Evolutionary conservation across 2,113 vertebrate species (phyloP).

Genomic region (Chunga burmeisteri): DNA sequence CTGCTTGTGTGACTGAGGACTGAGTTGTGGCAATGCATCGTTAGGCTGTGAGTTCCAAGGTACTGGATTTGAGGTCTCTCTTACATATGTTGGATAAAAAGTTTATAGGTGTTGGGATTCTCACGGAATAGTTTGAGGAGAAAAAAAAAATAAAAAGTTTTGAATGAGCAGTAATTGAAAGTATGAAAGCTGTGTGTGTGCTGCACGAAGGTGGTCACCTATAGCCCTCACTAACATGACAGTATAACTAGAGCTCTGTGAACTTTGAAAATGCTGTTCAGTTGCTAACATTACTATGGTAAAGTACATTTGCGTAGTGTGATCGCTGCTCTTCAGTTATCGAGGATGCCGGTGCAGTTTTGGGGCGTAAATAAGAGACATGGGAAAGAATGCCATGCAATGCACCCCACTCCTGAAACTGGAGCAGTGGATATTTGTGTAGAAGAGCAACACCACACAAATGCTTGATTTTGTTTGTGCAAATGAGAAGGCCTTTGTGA

Average conservation of each 20-base stretch:
- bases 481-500: constrained; percentile 68
- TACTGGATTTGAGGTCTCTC: background rate
- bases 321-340: background rate
- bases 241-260: background rate
- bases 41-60: background rate
- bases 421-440: constrained; percentile 52
- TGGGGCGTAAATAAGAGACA: background rate
- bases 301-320: background rate
- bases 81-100: rapidly evolving
- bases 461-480: constrained; percentile 67
- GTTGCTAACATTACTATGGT: background rate
- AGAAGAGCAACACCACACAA: constrained; percentile 43
- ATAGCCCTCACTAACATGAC: background rate
- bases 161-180: background rate
- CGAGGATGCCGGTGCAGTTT: background rate
- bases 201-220: background rate
- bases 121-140: rapidly evolving
- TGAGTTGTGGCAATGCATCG: background rate
- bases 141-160: background rate
- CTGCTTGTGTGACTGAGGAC: background rate
- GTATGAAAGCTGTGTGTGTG: background rate
- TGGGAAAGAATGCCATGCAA: background rate
- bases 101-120: background rate
- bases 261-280: background rate
- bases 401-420: background rate